Evolutionary conservation across 2,113 vertebrate species (phyloP), one percentile per base, ranked within the genome.

Genomic region (Hypanus sabinus): DNA sequence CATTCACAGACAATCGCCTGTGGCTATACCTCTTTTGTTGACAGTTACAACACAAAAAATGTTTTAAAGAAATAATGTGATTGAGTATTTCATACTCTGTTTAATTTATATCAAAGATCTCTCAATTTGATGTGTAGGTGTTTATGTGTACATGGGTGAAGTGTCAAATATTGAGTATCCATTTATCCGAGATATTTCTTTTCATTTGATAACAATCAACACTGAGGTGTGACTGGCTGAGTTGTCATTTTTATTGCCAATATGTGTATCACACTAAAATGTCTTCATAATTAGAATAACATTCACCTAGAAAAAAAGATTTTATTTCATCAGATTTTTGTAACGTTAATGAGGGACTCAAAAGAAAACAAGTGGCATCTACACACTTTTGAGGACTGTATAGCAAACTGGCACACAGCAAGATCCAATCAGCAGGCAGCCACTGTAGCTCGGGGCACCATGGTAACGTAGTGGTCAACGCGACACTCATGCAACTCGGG

Each of bases 1-100:
- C 38, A 46, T 46, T 73, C 91, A 18, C 16, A 92, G 90, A 92
- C 91, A 93, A 93, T 70, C 20, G 91, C 68, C 91, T 38, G 33
- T 73, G 91, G 91, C 91, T 73, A 70, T 38, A 93, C 22, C 68
- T 93, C 91, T 93, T 73, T 75, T 71, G 68, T 93, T 93, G 91
- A 93, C 65, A 73, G 36, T 73, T 93, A 55, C 70, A 73, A 75
- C 91, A 75, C 91, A 73, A 22, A 24, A 46, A 71, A 93, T 93
- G 90, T 55, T 93, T 73, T 27, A 93, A 93, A 93, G 91, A 93
- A 93, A 75, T 93, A 73, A 75, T 93, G 55, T 93, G 68, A 93
- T 93, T 93, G 91, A 93, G 91, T 93, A 55, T 93, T 75, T 93
- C 91, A 55, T 93, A 73, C 9, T 0, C 38, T 73, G 70, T 73